phyloP scores from a whole-genome alignment of 2,113 vertebrate species.

The Strix aluco region DNA sequence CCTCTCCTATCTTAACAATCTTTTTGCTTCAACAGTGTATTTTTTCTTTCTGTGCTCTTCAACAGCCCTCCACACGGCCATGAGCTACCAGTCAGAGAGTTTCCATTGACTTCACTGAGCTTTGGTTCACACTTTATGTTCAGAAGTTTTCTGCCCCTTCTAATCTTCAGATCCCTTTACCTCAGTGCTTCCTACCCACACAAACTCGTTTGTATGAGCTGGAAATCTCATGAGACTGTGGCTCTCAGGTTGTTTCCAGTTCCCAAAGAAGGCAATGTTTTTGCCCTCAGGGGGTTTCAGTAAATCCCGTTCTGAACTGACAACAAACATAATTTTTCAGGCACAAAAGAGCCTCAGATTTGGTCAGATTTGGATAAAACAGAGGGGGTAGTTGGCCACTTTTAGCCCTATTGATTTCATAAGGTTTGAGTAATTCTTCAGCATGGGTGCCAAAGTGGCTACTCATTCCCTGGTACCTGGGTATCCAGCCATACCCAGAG shows the following conservation, averaged over 20 bases:
- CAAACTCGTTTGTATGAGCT: background rate
- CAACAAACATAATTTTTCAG: background rate
- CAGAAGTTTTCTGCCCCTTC: conserved; percentile 14
- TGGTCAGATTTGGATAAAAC: background rate
- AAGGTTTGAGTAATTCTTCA: background rate
- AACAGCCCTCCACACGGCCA: background rate
- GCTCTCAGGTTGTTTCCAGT: conserved; percentile 11
- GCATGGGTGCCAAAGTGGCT: background rate
- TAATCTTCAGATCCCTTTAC: conserved; percentile 37
- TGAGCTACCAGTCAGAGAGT: background rate
- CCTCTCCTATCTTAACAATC: background rate
- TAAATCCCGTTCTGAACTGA: background rate
- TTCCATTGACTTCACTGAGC: conserved; percentile 26
- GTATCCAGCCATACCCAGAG: background rate
- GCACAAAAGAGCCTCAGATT: background rate
- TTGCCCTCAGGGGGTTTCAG: background rate
- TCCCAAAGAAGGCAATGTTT: background rate
- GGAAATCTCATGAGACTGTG: conserved; percentile 9
- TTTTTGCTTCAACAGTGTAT: background rate
- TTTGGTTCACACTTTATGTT: background rate
- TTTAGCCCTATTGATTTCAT: background rate
- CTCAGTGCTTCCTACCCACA: conserved; percentile 15
- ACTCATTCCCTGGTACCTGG: background rate
- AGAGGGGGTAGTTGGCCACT: background rate
- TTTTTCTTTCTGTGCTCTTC: background rate